Conservation (phyloP, 2,113 vertebrate genomes). For the Coreoperca whiteheadi region DNA sequence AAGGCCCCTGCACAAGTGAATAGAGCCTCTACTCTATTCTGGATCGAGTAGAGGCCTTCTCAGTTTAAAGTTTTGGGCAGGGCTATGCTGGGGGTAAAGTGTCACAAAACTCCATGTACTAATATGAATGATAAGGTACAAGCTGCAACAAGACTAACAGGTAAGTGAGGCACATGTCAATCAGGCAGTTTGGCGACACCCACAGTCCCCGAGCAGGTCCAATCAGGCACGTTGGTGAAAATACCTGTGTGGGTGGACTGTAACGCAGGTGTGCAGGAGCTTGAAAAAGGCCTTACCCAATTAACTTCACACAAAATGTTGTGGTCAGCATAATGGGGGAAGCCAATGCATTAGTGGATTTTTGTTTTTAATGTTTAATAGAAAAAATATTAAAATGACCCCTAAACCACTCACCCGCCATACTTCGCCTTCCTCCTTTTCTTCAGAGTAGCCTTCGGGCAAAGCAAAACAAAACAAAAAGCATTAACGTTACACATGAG, state of each 20-base stretch:
- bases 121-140: neutral
- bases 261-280: neutral
- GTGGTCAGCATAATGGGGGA: neutral
- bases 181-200: neutral
- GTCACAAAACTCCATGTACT: neutral
- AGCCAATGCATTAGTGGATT: neutral
- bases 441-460: neutral
- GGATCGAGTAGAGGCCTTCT: neutral
- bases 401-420: neutral
- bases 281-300: neutral
- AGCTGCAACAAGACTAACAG: neutral
- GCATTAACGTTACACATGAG: neutral
- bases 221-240: neutral
- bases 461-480: neutral
- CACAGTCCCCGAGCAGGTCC: neutral
- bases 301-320: neutral
- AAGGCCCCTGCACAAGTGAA: no score
- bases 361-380: neutral
- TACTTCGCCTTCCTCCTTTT: neutral
- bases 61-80: neutral
- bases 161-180: neutral
- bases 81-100: neutral
- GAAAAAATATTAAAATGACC: neutral
- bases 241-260: neutral
- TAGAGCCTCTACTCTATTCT: no score